Percentiles rank a stretch among this genome's conserved stretches.
These are phyloP conservation scores for Myripristis murdjan DNA, from an alignment of 2,797 vertebrate species.

Conservation along the genomic window DNA sequence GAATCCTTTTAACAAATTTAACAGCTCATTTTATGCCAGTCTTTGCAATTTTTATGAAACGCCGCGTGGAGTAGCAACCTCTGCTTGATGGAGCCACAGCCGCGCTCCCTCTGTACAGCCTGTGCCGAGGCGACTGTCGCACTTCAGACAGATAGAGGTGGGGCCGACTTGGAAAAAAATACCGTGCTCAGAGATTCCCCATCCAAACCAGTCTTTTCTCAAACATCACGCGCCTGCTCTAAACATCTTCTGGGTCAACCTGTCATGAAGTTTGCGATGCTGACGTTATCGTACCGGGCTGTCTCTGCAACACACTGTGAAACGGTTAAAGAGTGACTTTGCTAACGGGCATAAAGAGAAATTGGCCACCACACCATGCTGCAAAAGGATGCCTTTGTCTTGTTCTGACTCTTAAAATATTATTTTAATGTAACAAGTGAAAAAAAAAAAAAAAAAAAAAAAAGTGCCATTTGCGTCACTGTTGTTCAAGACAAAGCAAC, in stretches of 20 bases:
- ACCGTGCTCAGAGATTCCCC: constrained; percentile 35
- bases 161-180: constrained; percentile 52
- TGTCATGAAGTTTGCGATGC: constrained; percentile 19
- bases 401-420: no score
- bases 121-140: constrained; percentile 23
- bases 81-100: constrained; percentile 9
- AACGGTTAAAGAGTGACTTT: constrained; percentile 51
- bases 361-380: constrained; percentile 10
- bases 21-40: constrained; percentile 16
- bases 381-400: background rate
- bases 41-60: constrained; percentile 42
- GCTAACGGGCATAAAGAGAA: constrained; percentile 1
- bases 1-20: constrained; percentile 17
- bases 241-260: constrained; percentile 52
- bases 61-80: constrained; percentile 2
- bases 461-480: no score
- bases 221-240: no score
- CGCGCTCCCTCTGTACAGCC: background rate
- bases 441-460: no score
- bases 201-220: no score
- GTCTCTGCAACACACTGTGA: constrained; percentile 32
- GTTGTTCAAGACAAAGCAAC: no score
- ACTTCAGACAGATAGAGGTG: constrained; percentile 17
- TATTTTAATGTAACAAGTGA: no score
- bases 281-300: constrained; percentile 56